These are phyloP conservation scores for Micronycteris hirsuta DNA, from an alignment of 2,113 vertebrate genomes.

Conservation along the genomic window DNA sequence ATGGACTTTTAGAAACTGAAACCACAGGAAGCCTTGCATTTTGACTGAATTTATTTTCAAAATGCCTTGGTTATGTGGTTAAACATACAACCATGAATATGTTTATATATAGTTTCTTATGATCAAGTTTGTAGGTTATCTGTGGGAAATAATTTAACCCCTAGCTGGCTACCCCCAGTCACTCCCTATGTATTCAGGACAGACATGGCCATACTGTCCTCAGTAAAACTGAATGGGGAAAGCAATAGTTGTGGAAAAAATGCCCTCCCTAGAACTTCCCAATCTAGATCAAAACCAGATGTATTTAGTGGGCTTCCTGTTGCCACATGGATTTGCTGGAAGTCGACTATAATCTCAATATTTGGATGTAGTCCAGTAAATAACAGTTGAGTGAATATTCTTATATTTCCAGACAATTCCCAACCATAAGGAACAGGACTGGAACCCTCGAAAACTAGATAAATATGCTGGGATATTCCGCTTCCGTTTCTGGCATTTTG, in stretches of 20 bases:
- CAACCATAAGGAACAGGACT: slow-evolving; percentile 89
- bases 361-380: not conserved
- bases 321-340: not conserved
- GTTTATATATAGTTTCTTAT: not conserved
- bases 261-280: not conserved
- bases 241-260: not conserved
- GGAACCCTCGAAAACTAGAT: slow-evolving; percentile 86
- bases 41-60: slow-evolving; percentile 20
- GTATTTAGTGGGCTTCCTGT: not conserved
- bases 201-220: not conserved
- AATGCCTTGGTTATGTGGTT: not conserved
- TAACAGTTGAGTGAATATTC: not conserved
- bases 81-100: not conserved
- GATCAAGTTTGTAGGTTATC: not conserved
- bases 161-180: not conserved
- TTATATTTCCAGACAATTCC: slow-evolving; percentile 87
- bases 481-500: slow-evolving; percentile 95
- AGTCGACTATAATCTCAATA: not conserved
- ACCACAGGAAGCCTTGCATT: not conserved
- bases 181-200: not conserved
- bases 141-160: not conserved
- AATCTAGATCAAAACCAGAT: not conserved
- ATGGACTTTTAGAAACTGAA: not conserved
- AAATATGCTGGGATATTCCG: slow-evolving; percentile 93
- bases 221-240: not conserved